These are phyloP conservation scores for Vireo griseus DNA, from an alignment of 2,797 vertebrate species.

Conservation along the genomic window DNA sequence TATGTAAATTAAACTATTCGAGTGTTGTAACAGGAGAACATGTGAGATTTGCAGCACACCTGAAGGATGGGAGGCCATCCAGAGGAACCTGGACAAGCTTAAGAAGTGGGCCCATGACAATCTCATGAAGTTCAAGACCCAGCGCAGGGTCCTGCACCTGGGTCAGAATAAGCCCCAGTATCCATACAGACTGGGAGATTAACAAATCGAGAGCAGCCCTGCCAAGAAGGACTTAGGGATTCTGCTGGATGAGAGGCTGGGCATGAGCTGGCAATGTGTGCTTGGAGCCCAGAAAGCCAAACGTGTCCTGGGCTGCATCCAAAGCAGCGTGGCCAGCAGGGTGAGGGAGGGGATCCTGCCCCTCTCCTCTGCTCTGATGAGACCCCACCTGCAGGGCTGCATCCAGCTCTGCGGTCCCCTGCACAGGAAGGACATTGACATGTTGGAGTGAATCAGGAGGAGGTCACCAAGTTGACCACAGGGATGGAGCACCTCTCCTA, in stretches of 20 bases:
- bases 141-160: background rate
- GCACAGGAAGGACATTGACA: background rate
- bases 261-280: background rate
- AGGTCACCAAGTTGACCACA: background rate
- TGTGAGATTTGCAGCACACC: background rate
- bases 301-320: background rate
- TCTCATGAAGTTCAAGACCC: background rate
- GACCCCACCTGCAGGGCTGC: background rate
- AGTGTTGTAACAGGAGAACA: background rate
- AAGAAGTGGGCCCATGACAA: background rate
- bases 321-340: background rate
- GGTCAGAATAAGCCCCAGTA: background rate
- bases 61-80: background rate
- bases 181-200: background rate
- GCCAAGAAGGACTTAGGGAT: background rate
- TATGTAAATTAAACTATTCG: background rate
- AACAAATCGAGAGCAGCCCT: background rate
- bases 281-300: background rate
- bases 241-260: background rate
- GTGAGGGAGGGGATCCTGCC: rapidly evolving
- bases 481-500: background rate
- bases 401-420: background rate
- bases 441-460: rapidly evolving
- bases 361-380: background rate
- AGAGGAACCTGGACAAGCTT: background rate